Conservation (phyloP, 2,888 invertebrate species). For the Sarcophaga caerulescens region DNA sequence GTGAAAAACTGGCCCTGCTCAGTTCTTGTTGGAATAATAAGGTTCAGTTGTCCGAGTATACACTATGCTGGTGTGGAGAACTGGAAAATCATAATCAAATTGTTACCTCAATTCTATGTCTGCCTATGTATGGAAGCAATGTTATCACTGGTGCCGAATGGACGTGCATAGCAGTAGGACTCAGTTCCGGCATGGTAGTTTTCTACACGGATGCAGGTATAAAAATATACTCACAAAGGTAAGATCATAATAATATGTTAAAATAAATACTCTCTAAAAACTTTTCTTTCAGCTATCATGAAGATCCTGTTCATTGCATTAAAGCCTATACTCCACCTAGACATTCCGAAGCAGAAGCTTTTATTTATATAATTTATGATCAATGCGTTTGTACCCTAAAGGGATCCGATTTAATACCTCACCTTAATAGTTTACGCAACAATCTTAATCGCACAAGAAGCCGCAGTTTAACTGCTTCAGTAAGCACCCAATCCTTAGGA, state of each 20-base stretch:
- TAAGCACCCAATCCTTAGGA: slow-evolving; percentile 52
- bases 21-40: slow-evolving; percentile 84
- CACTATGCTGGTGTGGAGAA: slow-evolving; percentile 83
- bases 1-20: slow-evolving; percentile 85
- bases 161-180: slow-evolving; percentile 95
- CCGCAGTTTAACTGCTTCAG: slow-evolving; percentile 40
- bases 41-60: slow-evolving; percentile 81
- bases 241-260: slow-evolving; percentile 30
- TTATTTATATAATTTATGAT: slow-evolving; percentile 81
- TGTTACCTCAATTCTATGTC: slow-evolving; percentile 81
- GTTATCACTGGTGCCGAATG: slow-evolving; percentile 89
- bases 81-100: slow-evolving; percentile 82
- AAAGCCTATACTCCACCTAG: slow-evolving; percentile 86
- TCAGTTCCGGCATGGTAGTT: slow-evolving; percentile 90
- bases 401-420: slow-evolving; percentile 86
- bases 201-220: slow-evolving; percentile 95
- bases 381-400: slow-evolving; percentile 86
- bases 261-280: neutral
- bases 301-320: slow-evolving; percentile 88
- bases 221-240: slow-evolving; percentile 89
- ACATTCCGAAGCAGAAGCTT: slow-evolving; percentile 75
- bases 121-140: slow-evolving; percentile 81
- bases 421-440: slow-evolving; percentile 90
- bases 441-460: slow-evolving; percentile 82
- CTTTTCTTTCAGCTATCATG: slow-evolving; percentile 84